phyloP scores from a whole-genome alignment of 2,797 vertebrate genomes.

The Liparis tanakae region DNA sequence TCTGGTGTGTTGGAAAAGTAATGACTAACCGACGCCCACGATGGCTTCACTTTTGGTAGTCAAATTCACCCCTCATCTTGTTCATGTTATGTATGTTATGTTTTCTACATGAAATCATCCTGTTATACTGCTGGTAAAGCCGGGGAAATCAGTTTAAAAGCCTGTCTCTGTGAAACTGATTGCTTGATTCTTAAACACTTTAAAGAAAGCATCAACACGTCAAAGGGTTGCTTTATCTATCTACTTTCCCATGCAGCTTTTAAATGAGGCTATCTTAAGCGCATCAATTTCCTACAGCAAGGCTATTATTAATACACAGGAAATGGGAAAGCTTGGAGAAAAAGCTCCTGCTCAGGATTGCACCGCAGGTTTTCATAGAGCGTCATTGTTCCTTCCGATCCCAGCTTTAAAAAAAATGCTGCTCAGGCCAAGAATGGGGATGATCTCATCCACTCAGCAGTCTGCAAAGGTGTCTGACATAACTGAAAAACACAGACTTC shows the following conservation, averaged over 20 bases:
- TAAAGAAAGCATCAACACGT: conserved; percentile 7
- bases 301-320: conserved; percentile 80
- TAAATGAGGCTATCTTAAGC: conserved; percentile 56
- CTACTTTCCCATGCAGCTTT: conserved; percentile 32
- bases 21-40: conserved; percentile 1
- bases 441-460: conserved; percentile 65
- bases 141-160: conserved; percentile 13
- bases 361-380: conserved; percentile 68
- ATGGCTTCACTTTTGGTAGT: background rate
- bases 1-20: background rate
- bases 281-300: conserved; percentile 55
- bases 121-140: conserved; percentile 5
- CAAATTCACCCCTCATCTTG: background rate
- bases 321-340: conserved; percentile 67
- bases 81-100: background rate
- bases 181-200: conserved; percentile 5
- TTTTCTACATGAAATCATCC: background rate
- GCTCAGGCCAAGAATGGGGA: conserved; percentile 53
- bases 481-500: background rate
- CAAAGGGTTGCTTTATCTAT: background rate
- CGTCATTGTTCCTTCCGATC: conserved; percentile 75
- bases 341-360: conserved; percentile 60
- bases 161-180: conserved; percentile 15
- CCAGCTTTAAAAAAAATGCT: conserved; percentile 41
- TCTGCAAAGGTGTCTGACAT: conserved; percentile 16